Conservation (phyloP, 2,888 invertebrate species). For the Idaea dimidiata region DNA sequence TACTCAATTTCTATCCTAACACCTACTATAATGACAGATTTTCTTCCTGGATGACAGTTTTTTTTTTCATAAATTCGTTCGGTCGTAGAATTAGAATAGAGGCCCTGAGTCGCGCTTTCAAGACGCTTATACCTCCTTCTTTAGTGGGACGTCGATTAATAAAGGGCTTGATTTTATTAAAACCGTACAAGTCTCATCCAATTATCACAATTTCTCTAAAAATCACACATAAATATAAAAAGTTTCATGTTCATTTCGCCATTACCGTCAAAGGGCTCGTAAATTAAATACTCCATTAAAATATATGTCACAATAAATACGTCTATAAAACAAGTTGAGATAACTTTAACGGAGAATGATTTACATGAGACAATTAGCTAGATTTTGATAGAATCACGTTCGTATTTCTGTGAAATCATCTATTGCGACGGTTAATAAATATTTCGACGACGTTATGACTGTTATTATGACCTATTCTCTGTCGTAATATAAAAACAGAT, state of each 20-base stretch:
- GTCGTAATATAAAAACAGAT: conserved; percentile 15
- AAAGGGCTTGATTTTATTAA: not conserved
- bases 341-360: conserved; percentile 36
- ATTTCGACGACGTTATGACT: conserved; percentile 40
- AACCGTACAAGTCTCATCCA: not conserved
- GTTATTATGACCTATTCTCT: conserved; percentile 12
- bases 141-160: too few species aligned
- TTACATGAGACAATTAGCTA: conserved; percentile 56
- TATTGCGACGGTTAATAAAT: conserved; percentile 52
- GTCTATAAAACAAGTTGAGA: conserved; percentile 31
- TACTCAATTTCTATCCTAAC: too few species aligned
- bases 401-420: conserved; percentile 50
- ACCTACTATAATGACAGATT: too few species aligned
- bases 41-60: too few species aligned
- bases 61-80: too few species aligned
- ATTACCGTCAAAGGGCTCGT: conserved; percentile 15
- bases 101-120: too few species aligned
- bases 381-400: conserved; percentile 62
- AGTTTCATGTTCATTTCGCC: conserved; percentile 15
- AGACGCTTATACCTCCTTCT: not conserved
- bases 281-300: conserved; percentile 28
- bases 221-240: not conserved
- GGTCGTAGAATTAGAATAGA: too few species aligned
- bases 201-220: conserved; percentile 1
- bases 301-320: conserved; percentile 38